Base-by-base conservation (phyloP, 1,140 invertebrate genomes). In the Ctenoplectra terminalis region DNA sequence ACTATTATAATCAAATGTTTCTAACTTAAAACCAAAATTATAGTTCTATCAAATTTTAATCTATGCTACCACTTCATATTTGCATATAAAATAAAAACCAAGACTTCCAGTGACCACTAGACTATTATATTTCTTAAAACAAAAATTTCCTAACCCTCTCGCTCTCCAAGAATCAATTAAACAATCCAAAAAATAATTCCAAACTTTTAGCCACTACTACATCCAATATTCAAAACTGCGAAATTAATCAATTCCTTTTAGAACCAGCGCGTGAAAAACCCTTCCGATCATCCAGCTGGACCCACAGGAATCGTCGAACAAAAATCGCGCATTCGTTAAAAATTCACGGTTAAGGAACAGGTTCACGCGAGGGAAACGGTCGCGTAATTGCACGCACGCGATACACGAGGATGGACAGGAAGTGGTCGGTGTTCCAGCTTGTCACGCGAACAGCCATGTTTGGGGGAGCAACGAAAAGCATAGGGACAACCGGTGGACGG, bases 351-450 rank as follows among this genome's bases (percentile, higher is more conserved):
- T 61, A 71, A 29, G 63, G 29, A 69, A 56, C 50, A 34, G 50
- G 63, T 76, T 76, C 29, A 61, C 67, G 58, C 48, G 46, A 43
- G 6, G 17, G 52, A 34, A 40, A 11, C 13, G 31, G 26, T 11
- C 40, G 76, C 46, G 43, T 52, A 79, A 79, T 79, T 54, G 63
- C 74, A 48, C 56, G 63, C 43, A 72, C 60, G 70, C 50, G 78
- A 40, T 72, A 46, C 56, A 60, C 23, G 52, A 71, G 37, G 78
- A 80, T 64, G 70, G 50, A 80, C 78, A 73, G 78, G 78, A 80
- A 80, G n/a, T 11, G 70, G 78, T 58, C 71, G 70, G 78, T 74
- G 70, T 61, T 60, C 60, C 26, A 60, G 17, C 46, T 56, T 52
- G 70, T 66, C 78, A 80, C 78, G 78, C 78, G 70, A 40, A n/a